A percentile compares a stretch with the other conserved stretches of the same genome.
Conservation (phyloP, 2,888 invertebrate genomes). For the Phalera bucephala region DNA sequence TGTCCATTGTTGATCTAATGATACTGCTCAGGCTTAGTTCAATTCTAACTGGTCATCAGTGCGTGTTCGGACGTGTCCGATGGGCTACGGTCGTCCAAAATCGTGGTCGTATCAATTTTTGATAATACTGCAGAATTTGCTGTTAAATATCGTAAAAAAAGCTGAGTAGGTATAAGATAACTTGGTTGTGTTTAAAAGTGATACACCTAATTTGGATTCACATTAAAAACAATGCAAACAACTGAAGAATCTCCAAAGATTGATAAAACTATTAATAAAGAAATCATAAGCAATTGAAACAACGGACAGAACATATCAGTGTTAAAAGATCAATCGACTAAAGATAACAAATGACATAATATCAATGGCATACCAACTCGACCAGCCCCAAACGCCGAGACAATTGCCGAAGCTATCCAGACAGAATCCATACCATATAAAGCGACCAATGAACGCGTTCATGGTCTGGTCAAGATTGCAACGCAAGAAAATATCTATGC, state of each 20-base stretch:
- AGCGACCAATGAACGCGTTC: constrained; percentile 99
- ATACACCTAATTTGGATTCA: not conserved
- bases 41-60: constrained; percentile 68
- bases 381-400: constrained; percentile 43
- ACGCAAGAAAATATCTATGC: constrained; percentile 90
- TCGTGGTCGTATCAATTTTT: not conserved
- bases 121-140: not conserved
- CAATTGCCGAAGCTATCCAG: constrained; percentile 68
- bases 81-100: constrained; percentile 26
- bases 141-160: not conserved
- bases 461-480: constrained; percentile 99
- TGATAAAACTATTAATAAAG: not conserved
- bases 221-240: not conserved
- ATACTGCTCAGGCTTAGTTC: constrained; percentile 72
- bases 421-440: constrained; percentile 89
- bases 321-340: no score
- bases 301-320: no score
- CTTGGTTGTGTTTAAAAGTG: not conserved
- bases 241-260: not conserved
- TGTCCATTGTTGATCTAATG: constrained; percentile 76
- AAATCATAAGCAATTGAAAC: not conserved
- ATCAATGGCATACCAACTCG: constrained; percentile 63
- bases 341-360: constrained; percentile 19
- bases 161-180: not conserved
- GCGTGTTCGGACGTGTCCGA: constrained; percentile 50